These are phyloP conservation scores for Symphodus melops DNA, from an alignment of 2,113 vertebrate species.

Conservation along the genomic window DNA sequence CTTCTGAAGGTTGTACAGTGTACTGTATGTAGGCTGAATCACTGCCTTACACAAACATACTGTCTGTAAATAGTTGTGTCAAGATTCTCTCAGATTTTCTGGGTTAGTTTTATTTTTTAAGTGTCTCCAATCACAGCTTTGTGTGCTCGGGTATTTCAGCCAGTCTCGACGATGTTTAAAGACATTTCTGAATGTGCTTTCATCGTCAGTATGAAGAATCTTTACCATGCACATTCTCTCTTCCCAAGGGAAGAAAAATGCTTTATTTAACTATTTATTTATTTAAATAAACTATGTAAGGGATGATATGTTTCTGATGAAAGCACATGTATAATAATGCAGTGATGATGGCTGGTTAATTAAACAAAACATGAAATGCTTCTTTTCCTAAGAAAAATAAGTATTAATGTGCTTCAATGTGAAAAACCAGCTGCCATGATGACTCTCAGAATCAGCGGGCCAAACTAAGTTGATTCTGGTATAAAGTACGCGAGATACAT, in stretches of 20 bases:
- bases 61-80: conserved; percentile 13
- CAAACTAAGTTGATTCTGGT: not conserved
- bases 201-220: conserved; percentile 6
- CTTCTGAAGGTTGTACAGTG: conserved; percentile 19
- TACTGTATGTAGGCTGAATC: conserved; percentile 15
- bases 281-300: conserved; percentile 48
- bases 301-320: conserved; percentile 35
- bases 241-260: conserved; percentile 16
- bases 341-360: conserved; percentile 20
- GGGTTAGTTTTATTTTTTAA: conserved; percentile 4
- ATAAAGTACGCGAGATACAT: not conserved
- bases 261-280: conserved; percentile 70
- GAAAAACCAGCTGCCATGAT: conserved; percentile 3
- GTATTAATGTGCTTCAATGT: conserved; percentile 9
- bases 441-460: not conserved
- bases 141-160: conserved; percentile 18
- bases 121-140: conserved; percentile 7
- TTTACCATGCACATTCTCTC: conserved; percentile 18
- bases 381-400: conserved; percentile 11
- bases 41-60: conserved; percentile 44
- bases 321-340: conserved; percentile 35
- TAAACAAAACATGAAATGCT: conserved; percentile 20
- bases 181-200: conserved; percentile 40
- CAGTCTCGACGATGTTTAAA: not conserved
- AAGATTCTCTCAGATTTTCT: not conserved